Percentiles rank a stretch among this genome's conserved stretches.
These are phyloP conservation scores for Zosterops borbonicus DNA, from an alignment of 2,113 vertebrate genomes.

Conservation along the genomic window DNA sequence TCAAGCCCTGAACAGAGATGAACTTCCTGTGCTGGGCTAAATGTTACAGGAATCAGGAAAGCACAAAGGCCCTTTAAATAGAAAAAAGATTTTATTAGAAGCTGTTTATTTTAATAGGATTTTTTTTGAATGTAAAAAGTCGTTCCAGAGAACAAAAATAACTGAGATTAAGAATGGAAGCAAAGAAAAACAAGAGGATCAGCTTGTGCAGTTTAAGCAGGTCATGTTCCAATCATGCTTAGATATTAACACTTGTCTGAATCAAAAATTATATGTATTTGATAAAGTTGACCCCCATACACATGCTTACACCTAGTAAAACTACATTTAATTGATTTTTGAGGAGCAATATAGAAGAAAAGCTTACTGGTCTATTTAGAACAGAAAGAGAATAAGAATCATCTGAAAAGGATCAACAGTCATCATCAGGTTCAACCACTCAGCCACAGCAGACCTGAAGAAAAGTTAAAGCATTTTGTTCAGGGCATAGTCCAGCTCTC, in stretches of 20 bases:
- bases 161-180: neutral
- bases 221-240: neutral
- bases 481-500: neutral
- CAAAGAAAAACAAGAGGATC: neutral
- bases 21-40: neutral
- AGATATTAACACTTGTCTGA: neutral
- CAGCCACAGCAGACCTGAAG: neutral
- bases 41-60: neutral
- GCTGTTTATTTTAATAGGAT: neutral
- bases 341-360: neutral
- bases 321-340: neutral
- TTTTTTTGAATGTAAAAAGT: neutral
- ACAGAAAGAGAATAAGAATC: neutral
- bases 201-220: neutral
- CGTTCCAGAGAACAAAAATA: neutral
- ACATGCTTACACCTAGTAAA: neutral
- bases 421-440: neutral
- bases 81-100: neutral
- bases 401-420: neutral
- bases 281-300: neutral
- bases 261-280: neutral
- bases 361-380: neutral
- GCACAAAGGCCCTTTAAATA: neutral
- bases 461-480: neutral
- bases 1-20: neutral